Percentiles rank a stretch among this genome's conserved stretches.
phyloP scores from a whole-genome alignment of 2,113 vertebrate genomes.

The Capreolus pygargus region DNA sequence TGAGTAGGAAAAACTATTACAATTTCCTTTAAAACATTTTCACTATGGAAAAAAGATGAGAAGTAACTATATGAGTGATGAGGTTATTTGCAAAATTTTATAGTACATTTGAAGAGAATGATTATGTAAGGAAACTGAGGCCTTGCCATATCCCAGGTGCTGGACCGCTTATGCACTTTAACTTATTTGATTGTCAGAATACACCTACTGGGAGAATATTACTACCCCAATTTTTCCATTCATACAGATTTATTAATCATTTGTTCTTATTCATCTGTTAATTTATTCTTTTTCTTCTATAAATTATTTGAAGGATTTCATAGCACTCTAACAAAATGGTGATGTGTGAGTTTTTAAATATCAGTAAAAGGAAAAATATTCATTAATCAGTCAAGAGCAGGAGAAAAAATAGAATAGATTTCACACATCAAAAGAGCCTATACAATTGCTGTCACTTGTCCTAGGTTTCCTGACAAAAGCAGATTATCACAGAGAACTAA shows the following conservation, averaged over 20 bases:
- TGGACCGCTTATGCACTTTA: not conserved
- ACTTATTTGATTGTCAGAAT: not conserved
- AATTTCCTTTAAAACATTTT: not conserved
- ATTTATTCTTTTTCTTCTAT: not conserved
- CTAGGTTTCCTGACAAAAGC: not conserved
- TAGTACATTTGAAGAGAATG: not conserved
- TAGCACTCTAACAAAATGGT: conserved; percentile 21
- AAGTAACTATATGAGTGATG: not conserved
- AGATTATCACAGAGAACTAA: not conserved
- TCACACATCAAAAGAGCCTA: not conserved
- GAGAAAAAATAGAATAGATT: not conserved
- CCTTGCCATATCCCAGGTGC: not conserved
- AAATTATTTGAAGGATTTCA: not conserved
- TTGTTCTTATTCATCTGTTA: not conserved
- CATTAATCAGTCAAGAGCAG: not conserved
- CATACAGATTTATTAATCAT: not conserved
- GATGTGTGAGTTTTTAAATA: not conserved
- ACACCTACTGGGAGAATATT: not conserved
- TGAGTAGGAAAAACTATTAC: not conserved
- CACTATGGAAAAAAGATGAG: not conserved
- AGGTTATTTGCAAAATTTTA: conserved; percentile 4
- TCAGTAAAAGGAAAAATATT: conserved; percentile 9
- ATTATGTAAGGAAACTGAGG: not conserved
- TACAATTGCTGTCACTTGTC: not conserved
- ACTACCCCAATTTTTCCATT: not conserved